Base-by-base conservation (phyloP, 2,797 vertebrate species). In the Chrosomus eos region DNA sequence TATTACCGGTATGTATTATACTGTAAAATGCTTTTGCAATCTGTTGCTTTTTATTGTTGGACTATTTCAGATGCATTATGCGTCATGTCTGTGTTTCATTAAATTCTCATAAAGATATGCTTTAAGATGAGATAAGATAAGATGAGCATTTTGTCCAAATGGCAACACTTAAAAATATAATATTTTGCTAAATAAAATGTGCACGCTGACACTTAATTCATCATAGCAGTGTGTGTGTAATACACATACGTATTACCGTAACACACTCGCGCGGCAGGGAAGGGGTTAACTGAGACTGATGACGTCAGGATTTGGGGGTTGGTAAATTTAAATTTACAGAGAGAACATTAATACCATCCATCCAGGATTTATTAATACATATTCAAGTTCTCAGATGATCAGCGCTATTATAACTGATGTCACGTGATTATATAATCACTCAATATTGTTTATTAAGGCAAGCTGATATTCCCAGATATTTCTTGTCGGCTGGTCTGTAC, bases 321-420 rank as follows among this genome's bases (percentile, higher is more conserved):
- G 80, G 48, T 28, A 53, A 2, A 53, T 70, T 80, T 80, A 80
- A 80, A 80, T 64, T 80, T 36, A 36, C 64, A 80, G 64, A 53
- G 23, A 28, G 19, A 80, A 70, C n/a, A 70, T 40, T 60, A 77
- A 21, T n/a, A 18, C 1, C 73, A 38, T 58, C 31, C 73, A 55
- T 58, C 31, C 7, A 76, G 36, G 55, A 62, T 77, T 40, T n/a
- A 62, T 77, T 19, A 60, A 55, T 38, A 36, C 2, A n/a, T n/a
- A 75, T 58, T 58, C 33, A 62, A 51, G 62, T 7, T 18, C 13
- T 67, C 18, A 51, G 28, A 66, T 67, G 19, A 67, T 80, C 33
- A 40, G 73, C 51, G 14, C 18, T 33, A 31, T 53, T 62, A 43
- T 40, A 60, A 40, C 33, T 18, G 23, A 60, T 77, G 53, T 18